Conservation (phyloP, 2,113 vertebrate genomes). For the Herpetotheres cachinnans region DNA sequence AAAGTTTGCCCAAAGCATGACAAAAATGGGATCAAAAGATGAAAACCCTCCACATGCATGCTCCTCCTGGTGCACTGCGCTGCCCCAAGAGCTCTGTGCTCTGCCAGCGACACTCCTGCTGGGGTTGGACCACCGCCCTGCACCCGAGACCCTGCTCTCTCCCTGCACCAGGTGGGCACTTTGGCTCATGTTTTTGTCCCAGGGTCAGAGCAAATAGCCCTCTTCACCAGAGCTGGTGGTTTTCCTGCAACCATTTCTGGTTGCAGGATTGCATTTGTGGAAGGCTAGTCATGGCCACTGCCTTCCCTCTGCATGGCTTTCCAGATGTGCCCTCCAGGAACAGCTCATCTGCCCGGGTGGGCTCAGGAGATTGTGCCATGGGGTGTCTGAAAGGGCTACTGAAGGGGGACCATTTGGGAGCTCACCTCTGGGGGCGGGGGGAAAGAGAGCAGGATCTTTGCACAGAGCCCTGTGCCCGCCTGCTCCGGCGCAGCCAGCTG, state of each 20-base stretch:
- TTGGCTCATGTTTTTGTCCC: not conserved
- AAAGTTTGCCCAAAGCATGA: not conserved
- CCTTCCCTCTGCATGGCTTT: not conserved
- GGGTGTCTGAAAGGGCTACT: not conserved
- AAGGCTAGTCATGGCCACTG: not conserved
- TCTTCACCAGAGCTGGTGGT: not conserved
- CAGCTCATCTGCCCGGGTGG: rapidly evolving
- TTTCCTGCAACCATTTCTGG: not conserved
- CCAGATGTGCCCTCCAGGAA: not conserved
- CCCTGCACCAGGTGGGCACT: not conserved
- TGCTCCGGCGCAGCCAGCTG: not conserved
- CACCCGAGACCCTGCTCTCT: not conserved
- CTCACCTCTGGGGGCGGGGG: not conserved
- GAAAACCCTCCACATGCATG: rapidly evolving
- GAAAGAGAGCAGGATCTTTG: not conserved
- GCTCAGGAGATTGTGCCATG: not conserved
- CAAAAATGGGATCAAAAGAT: not conserved
- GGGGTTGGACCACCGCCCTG: not conserved
- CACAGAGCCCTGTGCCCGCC: not conserved
- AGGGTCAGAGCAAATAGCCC: not conserved
- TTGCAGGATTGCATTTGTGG: not conserved
- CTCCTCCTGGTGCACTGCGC: not conserved
- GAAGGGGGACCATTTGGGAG: not conserved
- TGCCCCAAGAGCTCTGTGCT: not conserved
- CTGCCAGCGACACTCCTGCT: not conserved